Evolutionary conservation across 2,888 invertebrate genomes (phyloP).

Genomic region (Zaprionus obscuricornis): DNA sequence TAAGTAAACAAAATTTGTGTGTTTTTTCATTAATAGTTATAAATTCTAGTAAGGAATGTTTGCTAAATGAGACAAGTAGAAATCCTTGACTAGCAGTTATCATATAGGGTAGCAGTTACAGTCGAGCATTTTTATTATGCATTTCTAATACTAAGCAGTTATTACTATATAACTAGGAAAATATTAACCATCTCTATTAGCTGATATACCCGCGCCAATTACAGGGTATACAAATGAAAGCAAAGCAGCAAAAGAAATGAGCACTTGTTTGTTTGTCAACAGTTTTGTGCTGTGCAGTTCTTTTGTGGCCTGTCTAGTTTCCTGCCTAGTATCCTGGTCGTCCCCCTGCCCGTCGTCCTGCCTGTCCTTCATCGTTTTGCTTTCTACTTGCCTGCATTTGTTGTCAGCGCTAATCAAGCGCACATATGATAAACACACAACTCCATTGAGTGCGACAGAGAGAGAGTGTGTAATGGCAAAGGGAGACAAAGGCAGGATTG

Average conservation of each 20-base stretch:
- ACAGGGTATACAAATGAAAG: conserved; percentile 61
- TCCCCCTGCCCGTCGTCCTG: conserved; percentile 4
- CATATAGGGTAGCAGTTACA: too few species aligned
- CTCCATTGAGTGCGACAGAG: conserved; percentile 9
- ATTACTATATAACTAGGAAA: too few species aligned
- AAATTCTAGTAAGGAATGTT: too few species aligned
- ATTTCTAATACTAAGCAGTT: too few species aligned
- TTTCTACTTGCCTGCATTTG: conserved; percentile 65
- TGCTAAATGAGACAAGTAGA: too few species aligned
- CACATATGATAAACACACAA: conserved; percentile 77
- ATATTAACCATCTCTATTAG: too few species aligned
- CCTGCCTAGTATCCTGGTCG: conserved; percentile 31
- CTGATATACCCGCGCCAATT: too few species aligned
- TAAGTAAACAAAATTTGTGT: too few species aligned
- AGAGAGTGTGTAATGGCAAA: too few species aligned
- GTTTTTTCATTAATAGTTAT: too few species aligned
- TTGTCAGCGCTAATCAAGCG: conserved; percentile 81
- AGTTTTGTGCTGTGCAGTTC: conserved; percentile 65
- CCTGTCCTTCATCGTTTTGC: neutral
- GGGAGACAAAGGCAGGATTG: conserved; percentile 35
- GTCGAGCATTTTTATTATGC: too few species aligned
- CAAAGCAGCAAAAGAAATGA: conserved; percentile 60
- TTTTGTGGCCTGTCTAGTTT: conserved; percentile 62
- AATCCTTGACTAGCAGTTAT: too few species aligned
- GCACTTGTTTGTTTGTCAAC: conserved; percentile 73